These are phyloP conservation scores for Bombus confusus DNA, from an alignment of 1,140 invertebrate genomes.

Conservation along the genomic window DNA sequence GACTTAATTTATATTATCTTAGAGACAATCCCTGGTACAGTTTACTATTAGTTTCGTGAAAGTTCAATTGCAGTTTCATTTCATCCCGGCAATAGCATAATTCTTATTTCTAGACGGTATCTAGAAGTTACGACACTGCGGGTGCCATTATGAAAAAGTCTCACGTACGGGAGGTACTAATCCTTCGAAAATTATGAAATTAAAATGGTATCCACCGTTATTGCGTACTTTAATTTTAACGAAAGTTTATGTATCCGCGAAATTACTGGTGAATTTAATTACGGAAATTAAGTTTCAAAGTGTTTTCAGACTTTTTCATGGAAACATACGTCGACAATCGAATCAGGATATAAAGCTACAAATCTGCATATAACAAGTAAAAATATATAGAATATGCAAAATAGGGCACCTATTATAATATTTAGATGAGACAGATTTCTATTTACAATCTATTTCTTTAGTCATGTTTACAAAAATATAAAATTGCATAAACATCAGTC, in stretches of 20 bases:
- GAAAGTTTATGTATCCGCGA: not conserved
- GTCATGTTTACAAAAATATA: too few relatives aligned
- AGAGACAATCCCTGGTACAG: too few relatives aligned
- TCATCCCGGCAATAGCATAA: not conserved
- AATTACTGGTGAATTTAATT: constrained; percentile 8
- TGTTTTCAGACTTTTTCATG: not conserved
- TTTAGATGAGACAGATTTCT: too few relatives aligned
- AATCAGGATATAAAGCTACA: not conserved
- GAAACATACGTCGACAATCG: not conserved
- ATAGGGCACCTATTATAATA: too few relatives aligned
- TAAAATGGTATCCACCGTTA: constrained; percentile 8
- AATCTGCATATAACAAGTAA: not conserved
- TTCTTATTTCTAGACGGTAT: not conserved
- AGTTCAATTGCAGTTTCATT: not conserved
- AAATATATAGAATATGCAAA: too few relatives aligned
- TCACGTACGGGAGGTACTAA: constrained; percentile 16
- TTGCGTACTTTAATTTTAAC: not conserved
- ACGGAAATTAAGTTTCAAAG: not conserved
- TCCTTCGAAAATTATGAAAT: constrained; percentile 34
- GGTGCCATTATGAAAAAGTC: constrained; percentile 2
- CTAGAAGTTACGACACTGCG: not conserved
- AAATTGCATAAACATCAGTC: too few relatives aligned
- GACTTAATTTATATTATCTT: too few relatives aligned
- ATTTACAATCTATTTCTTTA: too few relatives aligned
- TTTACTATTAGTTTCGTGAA: too few relatives aligned